phyloP scores from a whole-genome alignment of 2,797 vertebrate genomes.

The Gymnocypris eckloni region DNA sequence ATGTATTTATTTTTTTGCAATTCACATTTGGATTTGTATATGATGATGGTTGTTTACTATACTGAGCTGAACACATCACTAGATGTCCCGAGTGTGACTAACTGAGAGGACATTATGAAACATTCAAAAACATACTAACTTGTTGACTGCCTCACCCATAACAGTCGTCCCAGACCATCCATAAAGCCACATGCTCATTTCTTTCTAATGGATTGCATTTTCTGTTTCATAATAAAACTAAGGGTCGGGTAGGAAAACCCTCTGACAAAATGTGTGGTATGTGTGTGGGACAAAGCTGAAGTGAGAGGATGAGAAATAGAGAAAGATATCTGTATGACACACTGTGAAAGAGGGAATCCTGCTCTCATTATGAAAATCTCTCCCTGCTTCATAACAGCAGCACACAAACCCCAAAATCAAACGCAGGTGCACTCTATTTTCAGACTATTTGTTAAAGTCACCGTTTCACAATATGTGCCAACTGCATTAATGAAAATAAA shows the following conservation, averaged over 20 bases:
- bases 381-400: constrained; percentile 43
- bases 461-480: neutral
- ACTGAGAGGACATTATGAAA: neutral
- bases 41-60: neutral
- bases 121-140: neutral
- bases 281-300: constrained; percentile 50
- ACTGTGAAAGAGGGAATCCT: constrained; percentile 77
- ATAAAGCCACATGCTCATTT: neutral
- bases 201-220: neutral
- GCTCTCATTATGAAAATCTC: constrained; percentile 70
- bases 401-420: constrained; percentile 19
- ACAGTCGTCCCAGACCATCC: neutral
- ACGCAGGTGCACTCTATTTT: constrained; percentile 1
- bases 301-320: constrained; percentile 55
- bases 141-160: neutral
- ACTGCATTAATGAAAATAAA: neutral
- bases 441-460: neutral
- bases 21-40: neutral
- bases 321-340: constrained; percentile 59
- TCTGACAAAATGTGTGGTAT: constrained; percentile 45
- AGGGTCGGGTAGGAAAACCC: constrained; percentile 50
- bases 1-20: too few species aligned
- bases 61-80: neutral
- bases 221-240: constrained; percentile 16
- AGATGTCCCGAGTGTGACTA: neutral